phyloP scores from a whole-genome alignment of 2,797 vertebrate genomes.

The Chrosomus eos region DNA sequence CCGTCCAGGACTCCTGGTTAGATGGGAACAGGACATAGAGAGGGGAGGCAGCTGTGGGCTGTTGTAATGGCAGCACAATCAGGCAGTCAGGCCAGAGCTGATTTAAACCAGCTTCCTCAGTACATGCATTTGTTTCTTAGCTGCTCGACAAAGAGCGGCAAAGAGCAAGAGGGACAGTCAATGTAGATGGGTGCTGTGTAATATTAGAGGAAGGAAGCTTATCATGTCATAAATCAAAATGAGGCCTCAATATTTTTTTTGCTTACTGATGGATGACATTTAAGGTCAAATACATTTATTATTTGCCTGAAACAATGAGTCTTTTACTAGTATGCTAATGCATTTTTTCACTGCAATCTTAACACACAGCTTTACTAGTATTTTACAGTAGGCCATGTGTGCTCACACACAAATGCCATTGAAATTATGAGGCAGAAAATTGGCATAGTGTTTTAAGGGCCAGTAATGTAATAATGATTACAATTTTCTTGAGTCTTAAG shows the following conservation, averaged over 20 bases:
- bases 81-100: slow-evolving; percentile 54
- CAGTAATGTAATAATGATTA: slow-evolving; percentile 33
- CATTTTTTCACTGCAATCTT: not conserved
- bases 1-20: slow-evolving; percentile 55
- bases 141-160: not conserved
- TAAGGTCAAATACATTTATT: slow-evolving; percentile 38
- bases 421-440: not conserved
- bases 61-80: slow-evolving; percentile 62
- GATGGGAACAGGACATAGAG: slow-evolving; percentile 60
- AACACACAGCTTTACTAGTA: not conserved
- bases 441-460: slow-evolving; percentile 26
- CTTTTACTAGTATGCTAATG: slow-evolving; percentile 1
- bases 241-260: not conserved
- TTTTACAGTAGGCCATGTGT: slow-evolving; percentile 1
- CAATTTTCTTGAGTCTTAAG: slow-evolving; percentile 44
- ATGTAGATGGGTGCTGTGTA: not conserved
- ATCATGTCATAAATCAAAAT: slow-evolving; percentile 5
- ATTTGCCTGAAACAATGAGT: slow-evolving; percentile 5
- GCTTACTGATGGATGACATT: not conserved
- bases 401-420: not conserved
- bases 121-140: slow-evolving; percentile 49
- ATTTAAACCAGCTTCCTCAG: slow-evolving; percentile 63
- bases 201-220: not conserved
- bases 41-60: slow-evolving; percentile 64
- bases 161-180: not conserved